Conservation (phyloP, 1,140 invertebrate genomes). For the Asobara japonica region DNA sequence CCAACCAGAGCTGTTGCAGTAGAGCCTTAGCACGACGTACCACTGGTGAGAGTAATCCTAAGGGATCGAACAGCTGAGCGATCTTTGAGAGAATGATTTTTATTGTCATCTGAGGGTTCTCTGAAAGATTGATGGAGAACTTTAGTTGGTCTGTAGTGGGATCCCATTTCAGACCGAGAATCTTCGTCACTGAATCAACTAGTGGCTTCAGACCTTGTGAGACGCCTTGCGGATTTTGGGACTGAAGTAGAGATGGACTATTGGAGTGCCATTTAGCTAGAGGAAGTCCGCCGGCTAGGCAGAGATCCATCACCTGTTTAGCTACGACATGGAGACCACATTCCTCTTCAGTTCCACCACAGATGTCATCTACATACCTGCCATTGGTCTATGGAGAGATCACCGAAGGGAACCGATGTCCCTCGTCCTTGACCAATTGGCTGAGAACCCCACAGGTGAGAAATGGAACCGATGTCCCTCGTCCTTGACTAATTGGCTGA, state of each 20-base stretch:
- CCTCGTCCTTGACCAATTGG: constrained; percentile 8
- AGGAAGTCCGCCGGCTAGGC: constrained; percentile 16
- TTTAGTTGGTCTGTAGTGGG: too few species aligned
- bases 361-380: constrained; percentile 33
- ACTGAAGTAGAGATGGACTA: neutral
- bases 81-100: too few species aligned
- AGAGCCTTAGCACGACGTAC: too few species aligned
- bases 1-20: too few species aligned
- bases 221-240: neutral
- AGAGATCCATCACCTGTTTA: neutral
- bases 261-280: constrained; percentile 16
- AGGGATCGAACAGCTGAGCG: too few species aligned
- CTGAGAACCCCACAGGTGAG: too few species aligned
- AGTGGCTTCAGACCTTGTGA: neutral
- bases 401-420: neutral
- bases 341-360: constrained; percentile 9
- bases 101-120: too few species aligned
- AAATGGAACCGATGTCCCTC: too few species aligned
- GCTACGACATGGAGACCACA: neutral
- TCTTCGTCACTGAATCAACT: too few species aligned
- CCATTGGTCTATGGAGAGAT: neutral
- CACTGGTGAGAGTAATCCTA: too few species aligned
- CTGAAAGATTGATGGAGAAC: too few species aligned
- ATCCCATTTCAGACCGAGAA: too few species aligned
- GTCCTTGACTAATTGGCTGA: constrained; percentile 12